These are phyloP conservation scores for Stigmatopora argus DNA, from an alignment of 2,113 vertebrate species.

Conservation along the genomic window DNA sequence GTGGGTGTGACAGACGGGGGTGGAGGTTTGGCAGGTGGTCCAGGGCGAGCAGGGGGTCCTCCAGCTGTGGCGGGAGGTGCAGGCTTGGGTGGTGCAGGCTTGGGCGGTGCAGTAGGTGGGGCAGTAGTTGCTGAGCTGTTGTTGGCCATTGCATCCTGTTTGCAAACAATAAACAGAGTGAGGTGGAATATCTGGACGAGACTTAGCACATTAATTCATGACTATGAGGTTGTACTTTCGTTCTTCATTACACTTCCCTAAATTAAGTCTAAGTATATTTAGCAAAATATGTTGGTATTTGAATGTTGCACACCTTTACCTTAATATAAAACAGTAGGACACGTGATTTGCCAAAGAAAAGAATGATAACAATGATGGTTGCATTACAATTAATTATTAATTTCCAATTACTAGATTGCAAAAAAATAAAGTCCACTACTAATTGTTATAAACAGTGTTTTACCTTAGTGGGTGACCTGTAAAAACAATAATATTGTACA, in stretches of 20 bases:
- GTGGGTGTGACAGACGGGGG: conserved; percentile 51
- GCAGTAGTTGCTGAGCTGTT: conserved; percentile 78
- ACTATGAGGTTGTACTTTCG: neutral
- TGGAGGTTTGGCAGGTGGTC: conserved; percentile 54
- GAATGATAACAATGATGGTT: neutral
- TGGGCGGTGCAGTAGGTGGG: conserved; percentile 69
- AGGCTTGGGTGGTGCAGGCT: conserved; percentile 68
- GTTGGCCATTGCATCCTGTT: conserved; percentile 81
- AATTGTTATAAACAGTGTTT: conserved; percentile 31
- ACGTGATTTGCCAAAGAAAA: neutral
- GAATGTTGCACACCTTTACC: neutral
- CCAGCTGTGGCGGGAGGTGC: conserved; percentile 10
- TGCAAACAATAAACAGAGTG: conserved; percentile 26
- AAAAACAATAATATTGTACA: conserved; percentile 36
- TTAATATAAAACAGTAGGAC: neutral
- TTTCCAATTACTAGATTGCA: neutral
- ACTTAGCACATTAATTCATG: neutral
- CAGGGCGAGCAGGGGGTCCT: conserved; percentile 59
- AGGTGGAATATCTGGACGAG: neutral
- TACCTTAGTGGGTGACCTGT: conserved; percentile 75
- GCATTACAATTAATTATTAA: neutral
- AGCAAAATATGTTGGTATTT: neutral
- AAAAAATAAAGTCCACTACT: neutral
- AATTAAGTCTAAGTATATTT: neutral
- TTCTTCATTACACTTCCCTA: neutral